phyloP scores from a whole-genome alignment of 2,888 invertebrate species.

The Spodoptera littoralis region DNA sequence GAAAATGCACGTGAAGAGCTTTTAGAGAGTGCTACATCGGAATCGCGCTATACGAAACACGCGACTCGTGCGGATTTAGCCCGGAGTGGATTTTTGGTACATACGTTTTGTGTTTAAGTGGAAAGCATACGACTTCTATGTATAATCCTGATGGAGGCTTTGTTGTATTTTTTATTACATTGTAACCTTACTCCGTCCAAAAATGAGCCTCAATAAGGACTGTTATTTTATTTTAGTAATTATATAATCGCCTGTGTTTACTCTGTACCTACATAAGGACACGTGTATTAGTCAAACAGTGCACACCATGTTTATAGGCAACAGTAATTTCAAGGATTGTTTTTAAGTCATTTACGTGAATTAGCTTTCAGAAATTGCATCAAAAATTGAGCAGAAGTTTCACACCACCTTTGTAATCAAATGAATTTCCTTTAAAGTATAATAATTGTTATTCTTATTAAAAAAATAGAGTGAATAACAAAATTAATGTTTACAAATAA shows the following conservation, averaged over 20 bases:
- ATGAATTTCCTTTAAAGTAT: constrained; percentile 18
- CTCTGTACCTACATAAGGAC: constrained; percentile 1
- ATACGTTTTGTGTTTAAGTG: constrained; percentile 31
- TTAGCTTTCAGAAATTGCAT: constrained; percentile 27
- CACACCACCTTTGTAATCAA: constrained; percentile 11
- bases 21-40: constrained; percentile 41
- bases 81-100: constrained; percentile 30
- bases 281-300: background rate
- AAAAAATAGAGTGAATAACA: constrained; percentile 5
- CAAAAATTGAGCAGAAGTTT: constrained; percentile 28
- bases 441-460: background rate
- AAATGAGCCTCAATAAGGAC: constrained; percentile 29
- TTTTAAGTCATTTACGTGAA: constrained; percentile 29
- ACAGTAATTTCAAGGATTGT: constrained; percentile 18
- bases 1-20: constrained; percentile 38
- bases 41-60: constrained; percentile 36
- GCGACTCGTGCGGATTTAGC: constrained; percentile 34
- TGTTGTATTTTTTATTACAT: constrained; percentile 31
- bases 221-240: constrained; percentile 23
- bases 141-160: constrained; percentile 28
- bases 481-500: constrained; percentile 5
- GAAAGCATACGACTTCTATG: constrained; percentile 41
- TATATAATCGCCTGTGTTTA: constrained; percentile 14
- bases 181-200: constrained; percentile 46
- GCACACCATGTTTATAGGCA: background rate